These are phyloP conservation scores for Lypha dubia DNA, from an alignment of 2,888 invertebrate genomes.

Conservation along the genomic window DNA sequence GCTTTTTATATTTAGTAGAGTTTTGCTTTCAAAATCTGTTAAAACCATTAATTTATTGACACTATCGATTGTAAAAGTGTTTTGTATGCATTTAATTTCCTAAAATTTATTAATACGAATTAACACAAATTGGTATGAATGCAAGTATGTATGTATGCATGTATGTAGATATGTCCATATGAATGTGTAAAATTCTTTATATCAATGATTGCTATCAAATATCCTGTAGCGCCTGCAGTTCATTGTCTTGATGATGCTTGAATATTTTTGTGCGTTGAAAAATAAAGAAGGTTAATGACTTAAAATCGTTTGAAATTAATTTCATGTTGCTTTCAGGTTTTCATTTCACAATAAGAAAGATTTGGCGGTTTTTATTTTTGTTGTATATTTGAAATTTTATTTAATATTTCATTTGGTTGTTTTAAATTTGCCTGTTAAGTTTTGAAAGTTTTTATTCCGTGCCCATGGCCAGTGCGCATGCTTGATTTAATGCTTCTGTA, in stretches of 20 bases:
- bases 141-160: too few species aligned
- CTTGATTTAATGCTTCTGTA: conserved; percentile 18
- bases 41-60: background rate
- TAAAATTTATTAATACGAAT: too few species aligned
- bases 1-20: too few species aligned
- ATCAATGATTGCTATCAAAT: background rate
- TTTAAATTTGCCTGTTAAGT: conserved; percentile 22
- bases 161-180: background rate
- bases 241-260: background rate
- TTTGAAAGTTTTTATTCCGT: conserved; percentile 59
- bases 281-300: conserved; percentile 48
- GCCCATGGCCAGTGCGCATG: conserved; percentile 68
- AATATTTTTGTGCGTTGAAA: background rate
- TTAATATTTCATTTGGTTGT: background rate
- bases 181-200: background rate
- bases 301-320: conserved; percentile 51
- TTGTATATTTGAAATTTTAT: background rate
- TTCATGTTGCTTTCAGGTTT: conserved; percentile 16
- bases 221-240: background rate
- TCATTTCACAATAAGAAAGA: background rate
- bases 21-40: too few species aligned
- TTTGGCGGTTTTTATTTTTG: conserved; percentile 17
- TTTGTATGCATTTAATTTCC: background rate
- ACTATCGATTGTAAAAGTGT: background rate
- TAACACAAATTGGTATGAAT: too few species aligned